Conservation (phyloP, 2,113 vertebrate species). For the Plecturocebus donacophilus region DNA sequence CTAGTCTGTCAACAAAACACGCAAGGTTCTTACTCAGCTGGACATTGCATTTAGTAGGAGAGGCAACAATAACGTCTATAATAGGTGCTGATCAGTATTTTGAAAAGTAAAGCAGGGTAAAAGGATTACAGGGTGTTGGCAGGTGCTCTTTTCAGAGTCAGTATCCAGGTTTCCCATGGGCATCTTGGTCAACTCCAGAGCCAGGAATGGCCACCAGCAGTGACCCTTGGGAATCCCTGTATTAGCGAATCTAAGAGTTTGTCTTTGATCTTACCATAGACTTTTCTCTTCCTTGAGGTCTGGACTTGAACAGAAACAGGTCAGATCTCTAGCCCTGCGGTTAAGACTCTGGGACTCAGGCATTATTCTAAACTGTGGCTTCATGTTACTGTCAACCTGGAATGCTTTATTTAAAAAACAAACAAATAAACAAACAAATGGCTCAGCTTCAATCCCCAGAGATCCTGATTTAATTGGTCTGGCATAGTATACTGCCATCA, state of each 20-base stretch:
- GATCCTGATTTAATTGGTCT: not conserved
- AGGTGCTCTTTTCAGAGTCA: not conserved
- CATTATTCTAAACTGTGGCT: not conserved
- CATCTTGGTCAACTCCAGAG: not conserved
- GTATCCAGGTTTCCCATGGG: not conserved
- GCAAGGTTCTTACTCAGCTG: too few species aligned
- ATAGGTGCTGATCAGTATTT: not conserved
- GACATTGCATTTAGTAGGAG: not conserved
- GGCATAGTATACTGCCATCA: not conserved
- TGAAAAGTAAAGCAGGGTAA: not conserved
- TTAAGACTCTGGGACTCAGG: not conserved
- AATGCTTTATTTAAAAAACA: not conserved
- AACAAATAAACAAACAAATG: too few species aligned
- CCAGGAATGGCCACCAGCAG: not conserved
- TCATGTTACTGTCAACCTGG: not conserved
- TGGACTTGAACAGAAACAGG: not conserved
- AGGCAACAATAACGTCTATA: not conserved
- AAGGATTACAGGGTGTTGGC: not conserved
- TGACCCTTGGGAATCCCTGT: not conserved
- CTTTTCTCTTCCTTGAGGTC: not conserved
- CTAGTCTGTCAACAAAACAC: not conserved
- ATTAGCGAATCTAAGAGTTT: not conserved
- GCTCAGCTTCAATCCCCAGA: not conserved
- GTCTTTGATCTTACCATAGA: not conserved
- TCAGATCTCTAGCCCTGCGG: not conserved